Evolutionary conservation across 2,797 vertebrate species (phyloP).

Genomic region (Melanotaenia nigrans): DNA sequence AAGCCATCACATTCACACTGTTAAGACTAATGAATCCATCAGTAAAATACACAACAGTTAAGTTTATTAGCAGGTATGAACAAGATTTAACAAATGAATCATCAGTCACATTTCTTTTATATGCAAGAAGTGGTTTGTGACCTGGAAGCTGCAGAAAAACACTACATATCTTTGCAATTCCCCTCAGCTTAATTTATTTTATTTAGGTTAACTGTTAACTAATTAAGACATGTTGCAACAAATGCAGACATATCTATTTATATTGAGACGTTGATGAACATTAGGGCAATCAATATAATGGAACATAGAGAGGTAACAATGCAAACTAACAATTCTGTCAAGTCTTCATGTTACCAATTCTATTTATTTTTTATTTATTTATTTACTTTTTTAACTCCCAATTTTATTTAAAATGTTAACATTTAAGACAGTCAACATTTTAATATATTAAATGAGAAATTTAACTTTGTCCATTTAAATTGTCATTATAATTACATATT

Average conservation of each 20-base stretch:
- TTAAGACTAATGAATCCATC: constrained; percentile 73
- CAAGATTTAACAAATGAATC: background rate
- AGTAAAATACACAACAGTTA: background rate
- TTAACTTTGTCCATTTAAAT: background rate
- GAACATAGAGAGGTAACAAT: too few species aligned
- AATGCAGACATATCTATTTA: too few species aligned
- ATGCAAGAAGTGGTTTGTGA: background rate
- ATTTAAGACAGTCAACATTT: too few species aligned
- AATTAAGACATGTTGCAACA: background rate
- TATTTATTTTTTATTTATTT: too few species aligned
- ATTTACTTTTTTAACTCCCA: too few species aligned
- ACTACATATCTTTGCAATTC: background rate
- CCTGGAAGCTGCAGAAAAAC: background rate
- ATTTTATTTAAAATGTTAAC: background rate
- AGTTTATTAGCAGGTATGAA: constrained; percentile 1
- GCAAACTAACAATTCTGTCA: too few species aligned
- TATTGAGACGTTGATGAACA: too few species aligned
- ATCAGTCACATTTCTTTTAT: constrained; percentile 1
- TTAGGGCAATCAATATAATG: too few species aligned
- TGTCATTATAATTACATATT: too few species aligned
- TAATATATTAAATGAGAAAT: background rate
- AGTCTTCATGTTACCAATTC: background rate
- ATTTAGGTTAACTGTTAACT: background rate
- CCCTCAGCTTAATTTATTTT: background rate
- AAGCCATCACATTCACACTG: constrained; percentile 77